Conservation (phyloP, 2,797 vertebrate genomes). For the Phoeniculus purpureus region DNA sequence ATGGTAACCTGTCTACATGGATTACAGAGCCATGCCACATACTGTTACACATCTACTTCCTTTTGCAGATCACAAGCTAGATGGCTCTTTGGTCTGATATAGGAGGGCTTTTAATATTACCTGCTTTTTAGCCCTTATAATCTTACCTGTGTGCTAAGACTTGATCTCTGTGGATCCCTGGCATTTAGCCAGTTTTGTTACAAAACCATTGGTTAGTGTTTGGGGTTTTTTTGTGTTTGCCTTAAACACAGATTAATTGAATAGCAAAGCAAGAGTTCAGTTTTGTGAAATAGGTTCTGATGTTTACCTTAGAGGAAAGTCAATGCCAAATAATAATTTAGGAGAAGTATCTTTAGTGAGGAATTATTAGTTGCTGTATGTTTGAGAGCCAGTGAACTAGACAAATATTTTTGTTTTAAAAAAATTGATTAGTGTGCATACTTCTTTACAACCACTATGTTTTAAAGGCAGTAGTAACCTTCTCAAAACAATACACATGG, state of each 20-base stretch:
- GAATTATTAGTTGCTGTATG: neutral
- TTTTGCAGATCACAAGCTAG: neutral
- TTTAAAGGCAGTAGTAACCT: neutral
- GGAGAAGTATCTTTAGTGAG: neutral
- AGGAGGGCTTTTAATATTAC: neutral
- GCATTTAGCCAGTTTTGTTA: neutral
- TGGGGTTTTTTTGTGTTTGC: rapidly evolving
- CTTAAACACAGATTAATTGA: neutral
- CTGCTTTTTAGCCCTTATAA: neutral
- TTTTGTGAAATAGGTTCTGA: neutral
- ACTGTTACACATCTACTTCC: neutral
- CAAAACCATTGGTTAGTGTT: neutral
- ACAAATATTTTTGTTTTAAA: neutral
- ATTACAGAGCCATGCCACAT: rapidly evolving
- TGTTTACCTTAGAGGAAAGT: neutral
- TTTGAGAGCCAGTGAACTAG: neutral
- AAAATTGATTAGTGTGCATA: neutral
- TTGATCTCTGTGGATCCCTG: neutral
- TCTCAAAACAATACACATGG: rapidly evolving
- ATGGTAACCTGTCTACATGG: neutral
- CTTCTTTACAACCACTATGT: neutral
- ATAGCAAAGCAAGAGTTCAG: neutral
- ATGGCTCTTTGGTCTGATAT: neutral
- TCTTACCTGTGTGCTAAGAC: neutral
- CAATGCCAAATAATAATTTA: neutral